Percentiles rank a stretch among this genome's conserved stretches.
Evolutionary conservation across 2,113 vertebrate species (phyloP).

Genomic region (Astur gentilis): DNA sequence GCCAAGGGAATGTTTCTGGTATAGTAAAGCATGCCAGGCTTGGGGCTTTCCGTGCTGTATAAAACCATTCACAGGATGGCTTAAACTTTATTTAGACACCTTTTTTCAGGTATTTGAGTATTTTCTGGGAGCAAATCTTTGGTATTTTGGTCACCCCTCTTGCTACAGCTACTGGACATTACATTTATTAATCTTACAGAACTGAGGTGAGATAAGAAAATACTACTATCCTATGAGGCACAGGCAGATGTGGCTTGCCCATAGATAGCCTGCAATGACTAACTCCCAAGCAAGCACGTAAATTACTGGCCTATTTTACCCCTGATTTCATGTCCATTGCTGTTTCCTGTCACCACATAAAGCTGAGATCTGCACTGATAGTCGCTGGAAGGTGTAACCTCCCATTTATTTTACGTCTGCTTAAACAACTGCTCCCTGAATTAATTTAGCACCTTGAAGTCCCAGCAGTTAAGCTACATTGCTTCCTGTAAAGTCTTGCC

Average conservation of each 20-base stretch:
- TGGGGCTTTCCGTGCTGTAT: neutral
- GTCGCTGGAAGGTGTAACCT: neutral
- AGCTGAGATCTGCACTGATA: neutral
- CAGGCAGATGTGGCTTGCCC: neutral
- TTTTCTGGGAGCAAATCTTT: neutral
- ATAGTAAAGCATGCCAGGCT: neutral
- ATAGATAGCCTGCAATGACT: neutral
- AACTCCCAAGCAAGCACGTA: neutral
- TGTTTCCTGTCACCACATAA: neutral
- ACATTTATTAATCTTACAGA: neutral
- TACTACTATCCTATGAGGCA: neutral
- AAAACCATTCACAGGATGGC: neutral
- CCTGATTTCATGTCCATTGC: neutral
- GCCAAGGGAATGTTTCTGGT: neutral
- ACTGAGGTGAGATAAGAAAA: neutral
- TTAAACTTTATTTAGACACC: neutral
- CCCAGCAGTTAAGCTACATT: neutral
- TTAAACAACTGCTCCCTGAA: neutral
- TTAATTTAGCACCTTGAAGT: neutral
- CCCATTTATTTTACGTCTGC: neutral
- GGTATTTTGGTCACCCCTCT: neutral
- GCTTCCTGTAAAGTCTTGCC: neutral
- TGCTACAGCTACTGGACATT: neutral
- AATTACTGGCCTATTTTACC: neutral
- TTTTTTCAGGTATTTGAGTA: neutral